These are phyloP conservation scores for Chloroclystis v-ata DNA, from an alignment of 2,888 invertebrate genomes.

Conservation along the genomic window DNA sequence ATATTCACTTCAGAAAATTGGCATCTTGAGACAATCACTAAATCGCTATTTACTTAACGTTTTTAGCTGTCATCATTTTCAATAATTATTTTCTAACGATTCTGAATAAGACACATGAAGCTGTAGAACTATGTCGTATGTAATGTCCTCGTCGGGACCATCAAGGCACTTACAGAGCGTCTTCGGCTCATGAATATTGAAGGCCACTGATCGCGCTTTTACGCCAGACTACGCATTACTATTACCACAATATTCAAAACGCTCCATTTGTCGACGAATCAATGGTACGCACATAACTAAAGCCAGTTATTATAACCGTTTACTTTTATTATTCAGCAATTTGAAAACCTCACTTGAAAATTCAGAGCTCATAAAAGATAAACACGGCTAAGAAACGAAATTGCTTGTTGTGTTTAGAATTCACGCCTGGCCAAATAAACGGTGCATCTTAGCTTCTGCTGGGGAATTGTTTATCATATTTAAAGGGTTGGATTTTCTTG, in stretches of 20 bases:
- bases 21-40: too few relatives aligned
- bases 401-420: constrained; percentile 8
- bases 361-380: constrained; percentile 12
- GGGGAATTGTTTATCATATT: neutral
- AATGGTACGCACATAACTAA: constrained; percentile 21
- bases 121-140: constrained; percentile 24
- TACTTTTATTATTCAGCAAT: constrained; percentile 16
- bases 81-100: too few relatives aligned
- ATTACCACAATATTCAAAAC: constrained; percentile 51
- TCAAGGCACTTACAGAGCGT: constrained; percentile 39
- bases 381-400: constrained; percentile 8
- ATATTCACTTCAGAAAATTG: too few relatives aligned
- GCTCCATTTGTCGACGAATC: constrained; percentile 42
- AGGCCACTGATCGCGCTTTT: constrained; percentile 44
- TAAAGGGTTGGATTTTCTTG: too few relatives aligned
- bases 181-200: constrained; percentile 69
- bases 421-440: neutral
- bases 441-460: neutral
- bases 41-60: too few relatives aligned
- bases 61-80: too few relatives aligned
- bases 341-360: constrained; percentile 13
- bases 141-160: constrained; percentile 25
- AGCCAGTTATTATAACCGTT: constrained; percentile 21
- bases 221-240: constrained; percentile 47
- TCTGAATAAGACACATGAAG: constrained; percentile 15